These are phyloP conservation scores for Tromatobia lineatoria DNA, from an alignment of 2,888 invertebrate species.

Conservation along the genomic window DNA sequence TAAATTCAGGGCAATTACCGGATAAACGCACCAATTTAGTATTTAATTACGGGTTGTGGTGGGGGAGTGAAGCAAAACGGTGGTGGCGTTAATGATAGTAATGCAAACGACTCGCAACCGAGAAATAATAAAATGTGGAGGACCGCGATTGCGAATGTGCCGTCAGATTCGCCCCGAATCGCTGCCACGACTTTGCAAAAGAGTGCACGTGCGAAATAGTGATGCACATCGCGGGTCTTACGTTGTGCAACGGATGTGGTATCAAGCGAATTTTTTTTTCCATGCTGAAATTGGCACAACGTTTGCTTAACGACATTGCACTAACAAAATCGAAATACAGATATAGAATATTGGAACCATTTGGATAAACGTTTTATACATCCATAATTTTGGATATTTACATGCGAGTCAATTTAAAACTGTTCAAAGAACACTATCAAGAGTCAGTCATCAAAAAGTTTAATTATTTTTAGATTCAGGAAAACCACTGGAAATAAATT, in stretches of 20 bases:
- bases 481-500: no score
- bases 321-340: not conserved
- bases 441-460: not conserved
- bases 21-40: conserved; percentile 80
- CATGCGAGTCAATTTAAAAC: no score
- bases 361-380: not conserved
- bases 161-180: conserved; percentile 39
- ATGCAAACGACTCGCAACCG: conserved; percentile 75
- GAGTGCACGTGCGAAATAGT: conserved; percentile 61
- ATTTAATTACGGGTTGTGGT: conserved; percentile 79
- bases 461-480: not conserved
- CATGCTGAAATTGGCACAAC: conserved; percentile 1
- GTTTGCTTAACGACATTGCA: not conserved
- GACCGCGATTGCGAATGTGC: conserved; percentile 62
- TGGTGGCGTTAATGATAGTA: conserved; percentile 80
- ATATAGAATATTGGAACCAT: not conserved
- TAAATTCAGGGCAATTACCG: conserved; percentile 81
- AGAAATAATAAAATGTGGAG: conserved; percentile 79
- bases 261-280: conserved; percentile 32
- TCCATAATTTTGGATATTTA: no score
- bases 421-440: no score
- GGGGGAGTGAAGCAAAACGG: conserved; percentile 70
- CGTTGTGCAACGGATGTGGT: conserved; percentile 59
- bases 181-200: conserved; percentile 39
- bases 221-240: conserved; percentile 29